Conservation (phyloP, 2,797 vertebrate species). For the Mastacembelus armatus region DNA sequence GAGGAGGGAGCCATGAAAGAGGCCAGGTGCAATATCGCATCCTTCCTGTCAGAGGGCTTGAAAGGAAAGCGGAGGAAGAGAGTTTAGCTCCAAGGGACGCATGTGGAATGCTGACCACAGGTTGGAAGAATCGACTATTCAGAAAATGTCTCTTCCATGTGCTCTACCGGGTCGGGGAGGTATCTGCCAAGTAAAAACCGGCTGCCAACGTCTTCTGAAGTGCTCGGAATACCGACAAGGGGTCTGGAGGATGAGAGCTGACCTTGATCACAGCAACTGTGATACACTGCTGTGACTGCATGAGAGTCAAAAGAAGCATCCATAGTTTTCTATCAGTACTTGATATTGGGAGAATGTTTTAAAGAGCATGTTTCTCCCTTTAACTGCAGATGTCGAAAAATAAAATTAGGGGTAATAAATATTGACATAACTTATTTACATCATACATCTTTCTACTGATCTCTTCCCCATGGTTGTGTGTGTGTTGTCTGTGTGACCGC, state of each 20-base stretch:
- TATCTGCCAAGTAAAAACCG: constrained; percentile 81
- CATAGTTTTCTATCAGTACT: constrained; percentile 10
- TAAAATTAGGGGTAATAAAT: background rate
- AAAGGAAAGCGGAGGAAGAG: constrained; percentile 79
- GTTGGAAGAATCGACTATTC: constrained; percentile 82
- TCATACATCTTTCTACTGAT: constrained; percentile 6
- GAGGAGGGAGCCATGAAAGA: constrained; percentile 69
- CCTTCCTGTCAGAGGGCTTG: constrained; percentile 79
- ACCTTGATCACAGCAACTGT: constrained; percentile 75
- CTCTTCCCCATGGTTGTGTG: background rate
- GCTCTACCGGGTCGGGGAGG: constrained; percentile 69
- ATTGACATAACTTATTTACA: background rate
- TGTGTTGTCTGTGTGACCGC: constrained; percentile 7
- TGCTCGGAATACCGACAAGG: constrained; percentile 80
- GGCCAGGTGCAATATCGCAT: constrained; percentile 81
- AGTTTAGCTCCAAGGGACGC: constrained; percentile 77
- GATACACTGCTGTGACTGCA: constrained; percentile 52
- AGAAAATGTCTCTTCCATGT: constrained; percentile 63
- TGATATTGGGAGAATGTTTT: constrained; percentile 2
- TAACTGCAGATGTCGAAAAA: background rate
- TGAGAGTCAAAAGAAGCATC: constrained; percentile 26
- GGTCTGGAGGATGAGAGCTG: constrained; percentile 70
- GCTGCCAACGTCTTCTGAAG: constrained; percentile 78
- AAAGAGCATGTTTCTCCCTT: background rate
- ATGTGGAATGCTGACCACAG: constrained; percentile 79